Base-by-base conservation (phyloP, 2,888 invertebrate species). In the Oscheius onirici region DNA sequence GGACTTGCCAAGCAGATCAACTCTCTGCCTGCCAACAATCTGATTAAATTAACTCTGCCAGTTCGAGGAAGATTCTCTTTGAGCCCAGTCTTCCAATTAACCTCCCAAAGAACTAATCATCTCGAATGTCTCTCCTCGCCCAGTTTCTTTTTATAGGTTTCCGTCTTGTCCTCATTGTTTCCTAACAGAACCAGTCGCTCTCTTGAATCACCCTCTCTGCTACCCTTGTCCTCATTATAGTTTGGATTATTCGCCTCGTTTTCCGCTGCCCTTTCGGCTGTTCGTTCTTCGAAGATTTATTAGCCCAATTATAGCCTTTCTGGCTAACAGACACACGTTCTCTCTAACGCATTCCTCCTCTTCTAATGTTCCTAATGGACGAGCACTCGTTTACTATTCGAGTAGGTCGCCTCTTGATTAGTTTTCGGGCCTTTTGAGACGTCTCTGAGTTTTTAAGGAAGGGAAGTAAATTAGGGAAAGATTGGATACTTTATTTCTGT, bases 91-190 rank as follows among this genome's bases (percentile, higher is more conserved):
- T 51, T 55, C 34, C 55, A 28, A 20, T 24, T 55, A 55, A 34
- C 28, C 28, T 55, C 34, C 34, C 34, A 34, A 34, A 34, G 8
- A 5, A 20, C 55, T 55, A 24, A 20, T 26, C 34, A 11, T 17
- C 55, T 55, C 28, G 8, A 41, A 20, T 58, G 20, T 17, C 58
- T 20, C n/a, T 58, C 68, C 58, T 69, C 69, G 46, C 69, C 41
- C 44, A 24, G 55, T 43, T 55, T 68, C 57, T 40, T 17, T 61
- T 34, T 41, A n/a, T 61, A 10, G 15, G 17, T 61, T 17, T 61
- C 61, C 17, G 17, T 58, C n/a, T 20, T 60, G 40, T 60, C 61
- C 26, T n/a, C 46, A 24, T 46, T 61, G 24, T 61, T 46, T 46
- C 58, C 20, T 22, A 55, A 55, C 24, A n/a, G 26, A 55, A 55